Evolutionary conservation across 2,113 vertebrate genomes (phyloP).

Genomic region (Corythornis vintsioides): DNA sequence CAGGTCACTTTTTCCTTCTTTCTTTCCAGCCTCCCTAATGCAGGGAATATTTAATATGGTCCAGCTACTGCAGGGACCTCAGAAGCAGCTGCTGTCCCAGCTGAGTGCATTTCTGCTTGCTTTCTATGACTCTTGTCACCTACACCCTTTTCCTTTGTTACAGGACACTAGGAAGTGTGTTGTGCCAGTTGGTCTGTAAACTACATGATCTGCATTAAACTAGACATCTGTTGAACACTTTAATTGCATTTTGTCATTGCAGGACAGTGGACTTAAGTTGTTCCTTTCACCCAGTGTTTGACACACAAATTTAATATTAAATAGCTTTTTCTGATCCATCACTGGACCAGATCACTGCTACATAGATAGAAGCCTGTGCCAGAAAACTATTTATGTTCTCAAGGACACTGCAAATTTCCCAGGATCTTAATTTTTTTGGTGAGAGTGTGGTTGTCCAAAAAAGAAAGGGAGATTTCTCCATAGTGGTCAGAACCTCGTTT

Average conservation of each 20-base stretch:
- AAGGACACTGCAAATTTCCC: not conserved
- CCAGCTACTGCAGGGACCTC: not conserved
- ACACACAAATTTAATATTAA: not conserved
- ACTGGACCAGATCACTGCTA: not conserved
- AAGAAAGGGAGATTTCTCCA: not conserved
- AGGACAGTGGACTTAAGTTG: not conserved
- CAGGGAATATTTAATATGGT: not conserved
- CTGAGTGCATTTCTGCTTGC: not conserved
- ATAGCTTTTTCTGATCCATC: not conserved
- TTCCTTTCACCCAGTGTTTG: not conserved
- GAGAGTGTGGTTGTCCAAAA: not conserved
- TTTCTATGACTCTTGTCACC: not conserved
- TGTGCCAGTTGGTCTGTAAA: not conserved
- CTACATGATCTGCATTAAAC: not conserved
- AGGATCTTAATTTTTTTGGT: not conserved
- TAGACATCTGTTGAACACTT: not conserved
- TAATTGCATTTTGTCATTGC: not conserved
- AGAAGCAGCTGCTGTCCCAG: fast-evolving
- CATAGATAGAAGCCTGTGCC: not conserved
- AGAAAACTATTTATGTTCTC: not conserved
- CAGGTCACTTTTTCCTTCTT: not conserved
- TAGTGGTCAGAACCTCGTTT: not conserved
- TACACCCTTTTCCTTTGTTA: not conserved
- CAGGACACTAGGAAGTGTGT: not conserved
- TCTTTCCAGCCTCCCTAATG: not conserved